Evolutionary conservation across 2,797 vertebrate species (phyloP).

Genomic region (Spinibarbus caldwelli): DNA sequence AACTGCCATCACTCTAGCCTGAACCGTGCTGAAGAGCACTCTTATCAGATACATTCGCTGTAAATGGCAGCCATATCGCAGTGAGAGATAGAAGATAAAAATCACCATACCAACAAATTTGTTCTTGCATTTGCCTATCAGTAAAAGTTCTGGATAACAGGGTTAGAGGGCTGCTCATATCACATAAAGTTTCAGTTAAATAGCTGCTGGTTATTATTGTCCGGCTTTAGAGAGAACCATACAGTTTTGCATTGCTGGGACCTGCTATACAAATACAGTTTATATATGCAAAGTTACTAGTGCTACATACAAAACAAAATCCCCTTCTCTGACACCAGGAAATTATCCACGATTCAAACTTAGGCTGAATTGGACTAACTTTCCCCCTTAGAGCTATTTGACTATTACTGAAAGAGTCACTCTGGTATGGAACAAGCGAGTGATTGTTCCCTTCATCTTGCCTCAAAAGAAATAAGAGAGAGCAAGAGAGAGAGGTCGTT

Average conservation of each 20-base stretch:
- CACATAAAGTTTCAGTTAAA: conserved; percentile 63
- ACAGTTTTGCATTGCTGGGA: conserved; percentile 76
- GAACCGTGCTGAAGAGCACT: not conserved
- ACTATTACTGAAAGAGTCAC: conserved; percentile 56
- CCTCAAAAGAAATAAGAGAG: not conserved
- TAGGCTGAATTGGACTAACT: conserved; percentile 26
- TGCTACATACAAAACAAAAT: conserved; percentile 42
- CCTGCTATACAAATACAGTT: conserved; percentile 73
- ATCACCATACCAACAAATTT: conserved; percentile 63
- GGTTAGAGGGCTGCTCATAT: conserved; percentile 26
- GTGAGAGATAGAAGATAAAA: conserved; percentile 30
- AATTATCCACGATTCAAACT: conserved; percentile 12
- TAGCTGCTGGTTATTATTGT: conserved; percentile 62
- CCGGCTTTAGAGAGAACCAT: conserved; percentile 26
- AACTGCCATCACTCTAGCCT: conserved; percentile 13
- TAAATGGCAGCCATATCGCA: conserved; percentile 46
- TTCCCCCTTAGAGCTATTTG: conserved; percentile 29
- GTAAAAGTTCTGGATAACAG: conserved; percentile 41
- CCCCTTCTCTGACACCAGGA: conserved; percentile 38
- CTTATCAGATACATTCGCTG: conserved; percentile 56
- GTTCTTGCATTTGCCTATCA: conserved; percentile 66
- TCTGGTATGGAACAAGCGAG: conserved; percentile 29
- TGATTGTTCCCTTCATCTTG: conserved; percentile 21
- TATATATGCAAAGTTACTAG: conserved; percentile 72
- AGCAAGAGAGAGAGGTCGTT: not conserved